phyloP scores from a whole-genome alignment of 1,140 invertebrate species.

The Dreissena rostriformis region DNA sequence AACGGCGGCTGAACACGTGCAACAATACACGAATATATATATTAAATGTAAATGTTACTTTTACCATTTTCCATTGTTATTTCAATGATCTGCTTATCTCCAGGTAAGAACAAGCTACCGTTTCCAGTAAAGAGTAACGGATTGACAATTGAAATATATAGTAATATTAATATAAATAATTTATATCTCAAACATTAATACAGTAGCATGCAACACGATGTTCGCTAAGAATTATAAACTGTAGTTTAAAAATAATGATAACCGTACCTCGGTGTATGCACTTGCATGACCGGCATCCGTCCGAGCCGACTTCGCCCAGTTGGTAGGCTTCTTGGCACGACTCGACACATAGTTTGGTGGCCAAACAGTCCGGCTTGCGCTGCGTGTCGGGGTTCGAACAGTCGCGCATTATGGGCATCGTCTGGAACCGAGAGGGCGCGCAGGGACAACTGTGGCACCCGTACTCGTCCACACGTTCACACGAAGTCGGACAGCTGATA shows the following conservation, averaged over 20 bases:
- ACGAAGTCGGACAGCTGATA: constrained; percentile 19
- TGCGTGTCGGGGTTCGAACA: constrained; percentile 12
- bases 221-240: too few species aligned
- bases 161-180: too few species aligned
- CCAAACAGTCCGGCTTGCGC: constrained; percentile 3
- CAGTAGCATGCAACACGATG: too few species aligned
- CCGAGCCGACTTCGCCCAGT: neutral
- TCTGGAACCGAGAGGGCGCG: constrained; percentile 35
- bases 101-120: too few species aligned
- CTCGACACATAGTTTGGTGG: constrained; percentile 27
- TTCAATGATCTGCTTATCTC: too few species aligned
- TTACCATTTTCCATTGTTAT: too few species aligned
- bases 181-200: too few species aligned
- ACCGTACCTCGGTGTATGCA: constrained; percentile 17
- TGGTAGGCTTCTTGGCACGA: constrained; percentile 18
- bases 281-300: constrained; percentile 29
- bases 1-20: too few species aligned
- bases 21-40: too few species aligned
- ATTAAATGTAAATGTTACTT: too few species aligned
- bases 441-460: constrained; percentile 44
- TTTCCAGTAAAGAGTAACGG: too few species aligned
- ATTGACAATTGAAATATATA: too few species aligned
- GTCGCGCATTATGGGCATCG: constrained; percentile 23
- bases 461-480: constrained; percentile 24
- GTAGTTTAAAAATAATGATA: neutral